Base-by-base conservation (phyloP, 2,888 invertebrate species). In the Lissonota sp. region DNA sequence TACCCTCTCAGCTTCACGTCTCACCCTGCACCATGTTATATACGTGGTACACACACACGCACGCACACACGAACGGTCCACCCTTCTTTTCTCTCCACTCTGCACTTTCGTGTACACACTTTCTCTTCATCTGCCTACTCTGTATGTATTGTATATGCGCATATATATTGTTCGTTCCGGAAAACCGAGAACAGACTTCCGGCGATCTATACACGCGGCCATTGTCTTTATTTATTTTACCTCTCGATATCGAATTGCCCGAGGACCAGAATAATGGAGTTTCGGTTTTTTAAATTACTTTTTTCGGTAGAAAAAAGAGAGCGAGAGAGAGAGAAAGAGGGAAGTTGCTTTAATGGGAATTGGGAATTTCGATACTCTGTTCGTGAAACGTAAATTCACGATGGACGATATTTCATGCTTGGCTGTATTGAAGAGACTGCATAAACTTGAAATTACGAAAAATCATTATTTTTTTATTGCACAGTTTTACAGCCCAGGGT, bases 221-320 rank as follows among this genome's bases (percentile, higher is more conserved):
- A 40, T 69, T 67, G 60, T 6, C 53, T 57, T 64, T 51, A 44
- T 74, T 73, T 71, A 60, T 74, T 79, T 69, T 79, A 57, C 37
- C 51, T 57, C 39, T 55, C 72, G 77, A 69, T 73, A 69, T 63
- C 55, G 63, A 75, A 71, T 80, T 80, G 39, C 58, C 60, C 46
- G 76, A 80, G 60, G 58, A 71, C 60, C 60, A 40, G 51, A 66
- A 67, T 72, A 72, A 78, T 72, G 53, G 42, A 78, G 26, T 67
- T 72, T 58, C n/a, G 14, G 6, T 26, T 14, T 72, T 71, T 60
- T 63, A 46, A 6, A 14, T 12, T 62, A 5, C 5, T 37, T 63
- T 67, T 72, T 67, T 73, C 46, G 49, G 62, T 8, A 55, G 58
- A 72, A 46, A 46, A 62, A 73, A 26, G 26, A 26, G 26, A 26